Base-by-base conservation (phyloP, 2,113 vertebrate genomes). In the Phaetusa simplex region DNA sequence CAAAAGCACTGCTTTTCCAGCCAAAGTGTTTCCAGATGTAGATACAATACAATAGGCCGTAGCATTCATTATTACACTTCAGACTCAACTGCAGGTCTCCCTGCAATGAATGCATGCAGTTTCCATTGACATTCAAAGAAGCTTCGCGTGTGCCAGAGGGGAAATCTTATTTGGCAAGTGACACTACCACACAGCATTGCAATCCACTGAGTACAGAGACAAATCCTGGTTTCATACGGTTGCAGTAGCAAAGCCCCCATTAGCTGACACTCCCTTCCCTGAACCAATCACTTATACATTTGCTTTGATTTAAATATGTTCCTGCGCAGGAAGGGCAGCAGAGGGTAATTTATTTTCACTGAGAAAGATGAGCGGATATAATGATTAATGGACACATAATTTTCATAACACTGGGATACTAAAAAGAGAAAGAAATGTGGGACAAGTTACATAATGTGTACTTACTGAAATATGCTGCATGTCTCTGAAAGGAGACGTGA, bases 351-450 rank as follows among this genome's bases (percentile, higher is more conserved):
- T 95, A 72, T 96, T 94, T 82, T 34, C 86, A 79, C 49, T 78
- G 38, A 59, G 96, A 93, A 91, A 79, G 74, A 81, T 21, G 62
- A 82, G 79, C 4, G 9, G 66, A 49, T 93, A 81, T 34, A 69
- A 92, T 85, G 95, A 96, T 96, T 94, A 97, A 95, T 83, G 50
- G 76, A 66, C 87, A 59, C 29, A 66, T 69, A 77, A 94, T 93
- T 97, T 91, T 95, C 53, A 32, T 88, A 95, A 88, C 72, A 67
- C 38, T 53, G 40, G 69, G 40, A 84, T 96, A 92, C 91, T 96
- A 94, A 97, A 95, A 97, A 69, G 88, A 95, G 93, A 96, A 95
- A 88, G 73, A 94, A 96, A 97, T 95, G 74, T 93, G 76, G 93
- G 91, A 86, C 89, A 91, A 84, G 82, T 89, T 96, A 95, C 86